Percentiles rank a stretch among this genome's conserved stretches.
These are phyloP conservation scores for Pyrgus malvae DNA, from an alignment of 2,888 invertebrate genomes.

Conservation along the genomic window DNA sequence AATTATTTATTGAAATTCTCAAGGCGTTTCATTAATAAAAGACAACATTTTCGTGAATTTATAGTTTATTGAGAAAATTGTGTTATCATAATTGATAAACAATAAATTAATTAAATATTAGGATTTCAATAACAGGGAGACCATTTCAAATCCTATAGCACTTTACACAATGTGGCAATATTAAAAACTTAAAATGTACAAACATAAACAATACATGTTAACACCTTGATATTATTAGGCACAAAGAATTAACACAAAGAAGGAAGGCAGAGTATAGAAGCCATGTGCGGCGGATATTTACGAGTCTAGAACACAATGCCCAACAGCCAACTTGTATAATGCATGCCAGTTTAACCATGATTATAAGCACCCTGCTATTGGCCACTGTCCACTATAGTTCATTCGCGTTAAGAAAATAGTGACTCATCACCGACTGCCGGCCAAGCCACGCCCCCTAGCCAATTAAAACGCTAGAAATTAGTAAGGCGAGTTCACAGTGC, in stretches of 20 bases:
- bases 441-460: too few species aligned
- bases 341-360: not conserved
- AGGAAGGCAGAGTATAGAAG: conserved; percentile 46
- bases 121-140: conserved; percentile 58
- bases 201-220: conserved; percentile 69
- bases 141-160: conserved; percentile 63
- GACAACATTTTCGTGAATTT: conserved; percentile 49
- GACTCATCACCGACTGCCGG: too few species aligned
- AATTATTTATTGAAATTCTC: not conserved
- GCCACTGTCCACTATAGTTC: conserved; percentile 19
- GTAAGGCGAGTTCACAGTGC: too few species aligned
- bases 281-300: conserved; percentile 45
- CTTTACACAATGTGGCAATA: conserved; percentile 50
- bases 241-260: conserved; percentile 58
- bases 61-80: conserved; percentile 76
- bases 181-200: conserved; percentile 74
- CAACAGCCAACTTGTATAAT: not conserved
- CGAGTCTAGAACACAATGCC: conserved; percentile 12
- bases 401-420: too few species aligned
- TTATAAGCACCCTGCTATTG: not conserved
- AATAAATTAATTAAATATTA: conserved; percentile 77
- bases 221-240: conserved; percentile 65
- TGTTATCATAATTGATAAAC: conserved; percentile 78
- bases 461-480: too few species aligned
- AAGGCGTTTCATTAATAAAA: conserved; percentile 31